Conservation (phyloP, 2,797 vertebrate genomes). For the Pseudopleuronectes americanus region DNA sequence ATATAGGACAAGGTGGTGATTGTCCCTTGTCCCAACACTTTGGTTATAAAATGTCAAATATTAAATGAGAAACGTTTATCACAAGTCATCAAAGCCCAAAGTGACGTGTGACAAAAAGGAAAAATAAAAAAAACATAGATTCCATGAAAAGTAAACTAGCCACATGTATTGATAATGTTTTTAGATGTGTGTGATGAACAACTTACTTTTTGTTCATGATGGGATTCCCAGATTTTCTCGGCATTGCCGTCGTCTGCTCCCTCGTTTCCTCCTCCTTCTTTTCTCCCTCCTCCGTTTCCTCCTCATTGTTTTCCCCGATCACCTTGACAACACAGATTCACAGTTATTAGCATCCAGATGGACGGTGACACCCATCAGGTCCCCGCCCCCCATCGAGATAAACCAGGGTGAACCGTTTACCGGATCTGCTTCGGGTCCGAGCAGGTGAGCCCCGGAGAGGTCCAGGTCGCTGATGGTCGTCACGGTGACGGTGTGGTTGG, state of each 20-base stretch:
- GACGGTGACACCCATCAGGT: not conserved
- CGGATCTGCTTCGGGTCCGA: slow-evolving; percentile 72
- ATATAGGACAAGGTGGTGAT: too few species aligned
- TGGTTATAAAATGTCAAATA: not conserved
- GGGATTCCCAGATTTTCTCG: slow-evolving; percentile 88
- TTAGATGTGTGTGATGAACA: not conserved
- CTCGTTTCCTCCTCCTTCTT: slow-evolving; percentile 32
- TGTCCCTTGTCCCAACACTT: not conserved
- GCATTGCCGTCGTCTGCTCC: slow-evolving; percentile 72
- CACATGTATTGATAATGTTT: not conserved
- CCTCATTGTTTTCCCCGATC: slow-evolving; percentile 34
- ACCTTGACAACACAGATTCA: slow-evolving; percentile 59
- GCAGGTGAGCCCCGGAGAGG: slow-evolving; percentile 83
- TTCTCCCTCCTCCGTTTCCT: slow-evolving; percentile 35
- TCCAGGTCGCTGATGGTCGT: slow-evolving; percentile 95
- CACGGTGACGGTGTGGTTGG: slow-evolving; percentile 95
- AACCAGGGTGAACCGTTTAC: slow-evolving; percentile 57
- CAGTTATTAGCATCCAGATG: too few species aligned
- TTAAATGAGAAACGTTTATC: too few species aligned
- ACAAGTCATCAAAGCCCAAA: not conserved
- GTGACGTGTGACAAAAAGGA: not conserved
- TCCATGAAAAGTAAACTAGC: too few species aligned
- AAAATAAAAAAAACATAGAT: not conserved
- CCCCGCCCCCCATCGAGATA: not conserved
- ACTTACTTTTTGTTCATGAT: slow-evolving; percentile 92